Evolutionary conservation across 2,888 invertebrate genomes (phyloP).

Genomic region (Polymixis flavicincta): DNA sequence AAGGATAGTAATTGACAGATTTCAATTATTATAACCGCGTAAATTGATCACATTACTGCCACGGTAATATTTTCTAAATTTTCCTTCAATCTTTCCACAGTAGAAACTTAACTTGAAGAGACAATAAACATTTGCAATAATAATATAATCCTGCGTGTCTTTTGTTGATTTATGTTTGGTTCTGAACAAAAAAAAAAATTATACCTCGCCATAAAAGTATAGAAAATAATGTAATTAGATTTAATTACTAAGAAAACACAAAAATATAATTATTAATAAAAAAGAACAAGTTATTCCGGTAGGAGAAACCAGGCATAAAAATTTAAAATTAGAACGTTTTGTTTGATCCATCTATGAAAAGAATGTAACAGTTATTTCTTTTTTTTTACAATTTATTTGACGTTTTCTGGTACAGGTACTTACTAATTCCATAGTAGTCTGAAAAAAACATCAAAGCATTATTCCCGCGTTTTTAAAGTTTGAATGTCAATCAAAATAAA

Average conservation of each 20-base stretch:
- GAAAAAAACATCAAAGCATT: background rate
- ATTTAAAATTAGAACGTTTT: constrained; percentile 8
- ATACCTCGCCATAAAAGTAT: background rate
- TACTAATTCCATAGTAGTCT: background rate
- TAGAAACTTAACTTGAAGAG: background rate
- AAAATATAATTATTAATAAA: background rate
- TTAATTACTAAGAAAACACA: background rate
- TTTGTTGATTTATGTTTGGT: background rate
- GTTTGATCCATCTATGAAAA: no score
- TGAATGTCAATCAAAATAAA: background rate
- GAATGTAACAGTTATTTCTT: background rate
- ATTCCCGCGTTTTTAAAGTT: constrained; percentile 26
- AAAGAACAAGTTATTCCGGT: background rate
- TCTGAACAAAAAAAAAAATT: no score
- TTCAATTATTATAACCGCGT: constrained; percentile 81
- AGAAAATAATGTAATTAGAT: background rate
- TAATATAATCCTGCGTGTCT: background rate
- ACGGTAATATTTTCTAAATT: constrained; percentile 69
- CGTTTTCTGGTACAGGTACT: background rate
- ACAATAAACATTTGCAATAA: background rate
- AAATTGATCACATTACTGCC: constrained; percentile 79
- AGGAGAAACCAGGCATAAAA: background rate
- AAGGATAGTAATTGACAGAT: constrained; percentile 85
- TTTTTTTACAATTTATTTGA: background rate
- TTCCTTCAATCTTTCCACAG: constrained; percentile 33